Conservation (phyloP, 2,797 vertebrate genomes). For the Malacoctenus gilli region DNA sequence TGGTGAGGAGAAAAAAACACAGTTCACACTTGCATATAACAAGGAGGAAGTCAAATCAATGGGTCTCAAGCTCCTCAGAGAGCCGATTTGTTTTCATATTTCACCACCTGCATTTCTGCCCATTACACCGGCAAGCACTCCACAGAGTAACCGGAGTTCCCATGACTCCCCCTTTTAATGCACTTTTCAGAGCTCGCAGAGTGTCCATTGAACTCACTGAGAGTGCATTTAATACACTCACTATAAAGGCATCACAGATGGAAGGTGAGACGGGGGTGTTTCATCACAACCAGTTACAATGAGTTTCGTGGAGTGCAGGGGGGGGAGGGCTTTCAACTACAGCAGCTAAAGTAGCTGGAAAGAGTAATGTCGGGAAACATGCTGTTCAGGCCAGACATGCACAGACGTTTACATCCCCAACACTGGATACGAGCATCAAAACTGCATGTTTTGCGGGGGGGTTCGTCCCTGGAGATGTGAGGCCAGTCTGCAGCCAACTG, state of each 20-base stretch:
- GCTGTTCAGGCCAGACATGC: not conserved
- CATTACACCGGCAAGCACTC: conserved; percentile 16
- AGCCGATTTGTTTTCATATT: conserved; percentile 1
- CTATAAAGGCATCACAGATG: conserved; percentile 15
- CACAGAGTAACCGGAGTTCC: conserved; percentile 10
- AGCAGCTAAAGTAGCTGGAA: not conserved
- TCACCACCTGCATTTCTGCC: conserved; percentile 12
- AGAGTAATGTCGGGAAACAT: conserved; percentile 4
- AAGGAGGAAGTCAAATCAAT: no score
- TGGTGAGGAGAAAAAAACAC: no score
- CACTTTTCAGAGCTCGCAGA: conserved; percentile 16
- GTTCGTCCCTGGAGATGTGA: conserved; percentile 1
- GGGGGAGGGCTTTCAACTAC: not conserved
- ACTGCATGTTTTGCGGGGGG: not conserved
- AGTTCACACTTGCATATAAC: no score
- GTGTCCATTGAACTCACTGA: conserved; percentile 6
- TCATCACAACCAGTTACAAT: conserved; percentile 16
- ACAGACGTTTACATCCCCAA: conserved; percentile 7
- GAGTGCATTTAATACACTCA: conserved; percentile 13
- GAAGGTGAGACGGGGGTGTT: not conserved
- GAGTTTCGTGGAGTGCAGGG: not conserved
- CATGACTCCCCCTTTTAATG: conserved; percentile 15
- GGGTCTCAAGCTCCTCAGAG: no score
- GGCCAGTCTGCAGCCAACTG: not conserved
- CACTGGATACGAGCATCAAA: not conserved